Evolutionary conservation across 2,888 invertebrate species (phyloP).

Genomic region (Biston stratarius): DNA sequence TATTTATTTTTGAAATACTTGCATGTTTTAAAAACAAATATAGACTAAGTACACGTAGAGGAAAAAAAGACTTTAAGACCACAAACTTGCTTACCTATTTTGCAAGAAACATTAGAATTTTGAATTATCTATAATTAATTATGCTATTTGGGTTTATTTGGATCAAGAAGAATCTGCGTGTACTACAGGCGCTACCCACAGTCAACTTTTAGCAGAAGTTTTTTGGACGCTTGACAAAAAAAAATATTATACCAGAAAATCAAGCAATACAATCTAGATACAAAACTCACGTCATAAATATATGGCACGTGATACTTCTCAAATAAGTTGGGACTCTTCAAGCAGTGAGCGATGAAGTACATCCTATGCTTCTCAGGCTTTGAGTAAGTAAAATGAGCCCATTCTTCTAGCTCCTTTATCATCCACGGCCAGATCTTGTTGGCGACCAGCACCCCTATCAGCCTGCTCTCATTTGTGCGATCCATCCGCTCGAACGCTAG

Average conservation of each 20-base stretch:
- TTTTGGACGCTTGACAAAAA: background rate
- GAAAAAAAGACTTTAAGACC: too few species aligned
- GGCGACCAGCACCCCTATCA: conserved; percentile 81
- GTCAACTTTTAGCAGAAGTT: too few species aligned
- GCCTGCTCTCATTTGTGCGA: conserved; percentile 67
- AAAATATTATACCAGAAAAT: background rate
- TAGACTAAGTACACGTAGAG: too few species aligned
- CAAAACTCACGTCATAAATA: conserved; percentile 79
- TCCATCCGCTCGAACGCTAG: conserved; percentile 66
- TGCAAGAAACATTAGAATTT: too few species aligned
- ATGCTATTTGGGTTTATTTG: too few species aligned
- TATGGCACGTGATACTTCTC: conserved; percentile 72
- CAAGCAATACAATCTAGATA: too few species aligned
- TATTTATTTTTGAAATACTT: too few species aligned
- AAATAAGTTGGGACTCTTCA: conserved; percentile 77
- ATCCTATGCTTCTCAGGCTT: conserved; percentile 74
- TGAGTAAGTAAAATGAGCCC: conserved; percentile 76
- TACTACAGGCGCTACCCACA: too few species aligned
- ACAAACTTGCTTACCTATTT: too few species aligned
- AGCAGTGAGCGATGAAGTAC: conserved; percentile 83
- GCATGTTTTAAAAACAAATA: too few species aligned
- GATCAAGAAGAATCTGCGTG: too few species aligned
- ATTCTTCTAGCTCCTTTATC: conserved; percentile 79
- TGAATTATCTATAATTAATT: too few species aligned
- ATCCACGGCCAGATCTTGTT: conserved; percentile 82